phyloP scores from a whole-genome alignment of 2,888 invertebrate species.

The Amphipoea lucens region DNA sequence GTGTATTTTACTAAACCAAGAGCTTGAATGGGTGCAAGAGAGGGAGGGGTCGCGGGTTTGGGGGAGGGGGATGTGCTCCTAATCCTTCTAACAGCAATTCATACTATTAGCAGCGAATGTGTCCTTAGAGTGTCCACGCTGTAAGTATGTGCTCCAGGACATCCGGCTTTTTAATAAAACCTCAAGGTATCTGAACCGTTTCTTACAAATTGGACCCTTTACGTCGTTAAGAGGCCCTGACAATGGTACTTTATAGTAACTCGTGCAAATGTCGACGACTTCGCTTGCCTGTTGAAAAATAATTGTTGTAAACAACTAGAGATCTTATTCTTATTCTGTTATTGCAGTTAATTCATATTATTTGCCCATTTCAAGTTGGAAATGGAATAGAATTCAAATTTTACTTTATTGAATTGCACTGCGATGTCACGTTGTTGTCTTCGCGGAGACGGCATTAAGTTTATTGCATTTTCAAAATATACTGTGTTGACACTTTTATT shows the following conservation, averaged over 20 bases:
- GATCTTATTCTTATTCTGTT: not conserved
- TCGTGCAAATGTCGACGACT: not conserved
- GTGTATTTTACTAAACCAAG: conserved; percentile 14
- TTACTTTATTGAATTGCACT: not conserved
- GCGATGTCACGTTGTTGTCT: not conserved
- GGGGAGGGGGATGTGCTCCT: not conserved
- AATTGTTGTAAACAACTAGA: not conserved
- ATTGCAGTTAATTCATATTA: not conserved
- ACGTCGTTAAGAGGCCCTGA: too few species aligned
- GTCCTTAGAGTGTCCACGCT: not conserved
- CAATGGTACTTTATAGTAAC: not conserved
- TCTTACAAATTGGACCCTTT: not conserved
- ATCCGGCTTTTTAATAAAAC: not conserved
- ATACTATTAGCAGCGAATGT: conserved; percentile 20
- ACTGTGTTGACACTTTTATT: not conserved
- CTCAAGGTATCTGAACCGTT: not conserved
- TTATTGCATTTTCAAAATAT: conserved; percentile 6
- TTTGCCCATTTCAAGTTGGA: not conserved
- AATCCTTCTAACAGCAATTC: conserved; percentile 16
- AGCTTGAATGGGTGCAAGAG: not conserved
- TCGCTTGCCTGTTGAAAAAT: not conserved
- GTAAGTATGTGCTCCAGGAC: not conserved
- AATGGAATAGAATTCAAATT: not conserved
- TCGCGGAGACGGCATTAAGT: not conserved
- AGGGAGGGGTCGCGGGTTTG: not conserved